Evolutionary conservation across 1,140 invertebrate genomes (phyloP).

Genomic region (Vollenhovia emeryi): DNA sequence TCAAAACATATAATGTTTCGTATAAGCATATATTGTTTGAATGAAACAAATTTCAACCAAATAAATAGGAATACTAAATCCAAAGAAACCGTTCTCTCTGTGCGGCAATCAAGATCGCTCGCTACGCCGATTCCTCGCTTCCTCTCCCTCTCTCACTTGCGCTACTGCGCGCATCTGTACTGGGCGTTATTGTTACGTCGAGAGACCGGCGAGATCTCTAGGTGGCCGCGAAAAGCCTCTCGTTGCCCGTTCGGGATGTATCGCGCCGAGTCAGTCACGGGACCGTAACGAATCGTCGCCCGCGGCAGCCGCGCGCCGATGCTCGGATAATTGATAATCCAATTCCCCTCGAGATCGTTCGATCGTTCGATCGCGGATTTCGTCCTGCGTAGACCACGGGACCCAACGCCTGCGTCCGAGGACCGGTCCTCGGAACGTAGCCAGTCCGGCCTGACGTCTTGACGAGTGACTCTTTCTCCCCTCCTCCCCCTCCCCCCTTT

Average conservation of each 20-base stretch:
- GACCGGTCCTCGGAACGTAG: constrained; percentile 66
- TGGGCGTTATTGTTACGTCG: background rate
- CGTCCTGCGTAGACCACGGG: background rate
- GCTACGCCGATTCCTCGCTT: background rate
- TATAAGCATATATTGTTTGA: too few species aligned
- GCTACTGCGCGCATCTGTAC: background rate
- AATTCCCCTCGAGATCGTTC: constrained; percentile 59
- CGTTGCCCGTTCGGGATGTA: constrained; percentile 35
- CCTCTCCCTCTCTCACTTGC: background rate
- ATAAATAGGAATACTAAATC: too few species aligned
- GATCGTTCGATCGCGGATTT: constrained; percentile 16
- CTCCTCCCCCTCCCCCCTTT: too few species aligned
- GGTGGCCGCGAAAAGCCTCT: background rate
- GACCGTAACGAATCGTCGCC: constrained; percentile 46
- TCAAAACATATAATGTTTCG: too few species aligned
- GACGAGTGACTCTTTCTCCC: constrained; percentile 64
- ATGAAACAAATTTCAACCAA: too few species aligned
- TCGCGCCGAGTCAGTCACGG: constrained; percentile 51
- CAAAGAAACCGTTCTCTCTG: too few species aligned
- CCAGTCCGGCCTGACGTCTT: constrained; percentile 64
- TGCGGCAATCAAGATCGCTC: background rate
- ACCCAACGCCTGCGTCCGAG: background rate
- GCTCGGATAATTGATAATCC: constrained; percentile 60
- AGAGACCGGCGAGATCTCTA: constrained; percentile 9
- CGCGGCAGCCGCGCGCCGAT: background rate